A percentile compares a stretch with the other conserved stretches of the same genome.
Evolutionary conservation across 2,797 vertebrate genomes (phyloP).

Genomic region (Melanotaenia trifasciata): DNA sequence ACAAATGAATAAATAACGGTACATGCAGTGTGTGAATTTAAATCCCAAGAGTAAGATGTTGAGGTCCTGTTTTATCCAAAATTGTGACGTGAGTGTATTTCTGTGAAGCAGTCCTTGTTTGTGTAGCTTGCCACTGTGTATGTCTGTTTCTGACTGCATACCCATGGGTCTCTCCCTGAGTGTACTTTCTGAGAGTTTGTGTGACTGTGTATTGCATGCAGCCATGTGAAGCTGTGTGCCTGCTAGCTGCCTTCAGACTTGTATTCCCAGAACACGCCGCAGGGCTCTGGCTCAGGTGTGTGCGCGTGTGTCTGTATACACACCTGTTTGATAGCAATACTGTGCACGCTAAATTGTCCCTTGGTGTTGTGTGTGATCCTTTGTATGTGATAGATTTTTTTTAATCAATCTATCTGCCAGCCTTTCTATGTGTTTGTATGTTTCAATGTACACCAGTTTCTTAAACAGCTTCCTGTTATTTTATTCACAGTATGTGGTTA

Average conservation of each 20-base stretch:
- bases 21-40: slow-evolving; percentile 15
- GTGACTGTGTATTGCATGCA: slow-evolving; percentile 69
- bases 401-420: slow-evolving; percentile 53
- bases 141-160: slow-evolving; percentile 44
- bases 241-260: slow-evolving; percentile 69
- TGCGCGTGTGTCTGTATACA: slow-evolving; percentile 15
- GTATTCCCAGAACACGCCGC: slow-evolving; percentile 73
- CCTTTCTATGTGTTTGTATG: slow-evolving; percentile 48
- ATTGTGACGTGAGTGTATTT: slow-evolving; percentile 35
- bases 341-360: slow-evolving; percentile 50
- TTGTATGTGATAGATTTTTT: slow-evolving; percentile 40
- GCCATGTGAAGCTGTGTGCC: slow-evolving; percentile 74
- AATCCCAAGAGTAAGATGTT: slow-evolving; percentile 44
- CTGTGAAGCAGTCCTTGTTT: slow-evolving; percentile 48
- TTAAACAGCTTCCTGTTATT: slow-evolving; percentile 48
- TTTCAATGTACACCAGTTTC: slow-evolving; percentile 56
- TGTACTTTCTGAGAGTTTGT: slow-evolving; percentile 60
- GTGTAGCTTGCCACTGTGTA: slow-evolving; percentile 35
- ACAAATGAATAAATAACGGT: slow-evolving; percentile 23
- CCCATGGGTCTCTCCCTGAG: slow-evolving; percentile 63
- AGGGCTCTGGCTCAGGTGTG: slow-evolving; percentile 62
- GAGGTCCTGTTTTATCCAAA: slow-evolving; percentile 61
- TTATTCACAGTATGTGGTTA: slow-evolving; percentile 26
- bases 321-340: slow-evolving; percentile 61
- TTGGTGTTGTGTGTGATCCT: slow-evolving; percentile 28